A percentile compares a stretch with the other conserved stretches of the same genome.
Conservation (phyloP, 2,888 invertebrate genomes). For the Leptarthrus brevirostris region DNA sequence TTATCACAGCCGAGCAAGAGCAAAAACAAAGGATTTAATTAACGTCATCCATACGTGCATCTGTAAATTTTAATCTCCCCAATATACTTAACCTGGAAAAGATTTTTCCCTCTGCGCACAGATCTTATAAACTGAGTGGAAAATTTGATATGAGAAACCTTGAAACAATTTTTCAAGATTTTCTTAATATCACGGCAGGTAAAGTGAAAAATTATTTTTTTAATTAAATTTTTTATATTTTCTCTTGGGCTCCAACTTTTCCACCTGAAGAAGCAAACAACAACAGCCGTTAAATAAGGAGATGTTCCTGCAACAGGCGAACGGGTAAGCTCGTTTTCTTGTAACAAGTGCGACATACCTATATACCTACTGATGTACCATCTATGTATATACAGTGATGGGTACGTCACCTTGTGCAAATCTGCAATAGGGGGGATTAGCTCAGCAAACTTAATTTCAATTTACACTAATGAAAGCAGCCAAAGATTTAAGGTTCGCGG, state of each 20-base stretch:
- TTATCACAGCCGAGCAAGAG: conserved; percentile 1
- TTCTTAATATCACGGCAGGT: conserved; percentile 31
- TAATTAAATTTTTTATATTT: conserved; percentile 36
- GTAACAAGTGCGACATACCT: conserved; percentile 31
- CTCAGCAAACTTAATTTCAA: conserved; percentile 42
- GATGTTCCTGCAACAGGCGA: conserved; percentile 38
- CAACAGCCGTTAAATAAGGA: conserved; percentile 6
- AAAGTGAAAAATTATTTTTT: conserved; percentile 35
- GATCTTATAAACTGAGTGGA: conserved; percentile 3
- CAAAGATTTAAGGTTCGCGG: conserved; percentile 12
- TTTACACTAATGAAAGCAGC: conserved; percentile 44
- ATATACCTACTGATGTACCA: background rate
- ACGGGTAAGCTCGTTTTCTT: conserved; percentile 32
- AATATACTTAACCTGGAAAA: conserved; percentile 26
- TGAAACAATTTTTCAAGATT: conserved; percentile 45
- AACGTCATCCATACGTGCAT: conserved; percentile 31
- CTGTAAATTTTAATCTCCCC: conserved; percentile 15
- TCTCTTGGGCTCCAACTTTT: conserved; percentile 21
- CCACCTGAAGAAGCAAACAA: conserved; percentile 27
- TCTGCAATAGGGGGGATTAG: conserved; percentile 41
- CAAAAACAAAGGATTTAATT: conserved; percentile 36
- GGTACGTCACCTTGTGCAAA: conserved; percentile 7
- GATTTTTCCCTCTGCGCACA: conserved; percentile 3
- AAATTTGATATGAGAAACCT: conserved; percentile 28
- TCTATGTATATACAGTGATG: background rate